Evolutionary conservation across 2,888 invertebrate species (phyloP).

Genomic region (Drosophila melanosoma): DNA sequence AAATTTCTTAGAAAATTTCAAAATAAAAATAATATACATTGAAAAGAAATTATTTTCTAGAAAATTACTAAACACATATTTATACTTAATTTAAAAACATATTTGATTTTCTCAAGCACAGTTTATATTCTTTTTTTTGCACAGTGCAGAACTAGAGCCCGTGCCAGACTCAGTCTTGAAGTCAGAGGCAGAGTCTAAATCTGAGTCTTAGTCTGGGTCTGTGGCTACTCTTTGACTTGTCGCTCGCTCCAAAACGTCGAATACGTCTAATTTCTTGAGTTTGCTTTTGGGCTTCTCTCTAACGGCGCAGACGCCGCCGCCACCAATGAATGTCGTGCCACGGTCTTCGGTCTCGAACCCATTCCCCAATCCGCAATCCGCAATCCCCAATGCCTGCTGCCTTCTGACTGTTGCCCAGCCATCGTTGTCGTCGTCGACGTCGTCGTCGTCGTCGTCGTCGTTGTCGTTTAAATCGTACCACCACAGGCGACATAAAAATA

Average conservation of each 20-base stretch:
- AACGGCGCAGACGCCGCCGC: constrained; percentile 44
- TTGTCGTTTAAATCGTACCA: constrained; percentile 82
- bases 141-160: constrained; percentile 1
- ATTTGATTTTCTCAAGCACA: neutral
- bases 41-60: neutral
- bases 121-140: neutral
- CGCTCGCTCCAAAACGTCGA: constrained; percentile 77
- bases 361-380: neutral
- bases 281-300: constrained; percentile 57
- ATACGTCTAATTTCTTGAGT: constrained; percentile 77
- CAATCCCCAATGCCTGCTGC: constrained; percentile 5
- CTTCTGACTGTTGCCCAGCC: constrained; percentile 35
- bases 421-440: constrained; percentile 22
- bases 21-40: neutral
- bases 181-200: constrained; percentile 18
- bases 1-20: neutral
- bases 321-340: constrained; percentile 71
- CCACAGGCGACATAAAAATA: constrained; percentile 85
- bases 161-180: constrained; percentile 8
- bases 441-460: constrained; percentile 43
- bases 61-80: neutral
- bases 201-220: constrained; percentile 16
- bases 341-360: constrained; percentile 24
- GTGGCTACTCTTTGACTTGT: constrained; percentile 75
- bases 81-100: neutral